Base-by-base conservation (phyloP, 2,113 vertebrate genomes). In the Megaptera novaeangliae region DNA sequence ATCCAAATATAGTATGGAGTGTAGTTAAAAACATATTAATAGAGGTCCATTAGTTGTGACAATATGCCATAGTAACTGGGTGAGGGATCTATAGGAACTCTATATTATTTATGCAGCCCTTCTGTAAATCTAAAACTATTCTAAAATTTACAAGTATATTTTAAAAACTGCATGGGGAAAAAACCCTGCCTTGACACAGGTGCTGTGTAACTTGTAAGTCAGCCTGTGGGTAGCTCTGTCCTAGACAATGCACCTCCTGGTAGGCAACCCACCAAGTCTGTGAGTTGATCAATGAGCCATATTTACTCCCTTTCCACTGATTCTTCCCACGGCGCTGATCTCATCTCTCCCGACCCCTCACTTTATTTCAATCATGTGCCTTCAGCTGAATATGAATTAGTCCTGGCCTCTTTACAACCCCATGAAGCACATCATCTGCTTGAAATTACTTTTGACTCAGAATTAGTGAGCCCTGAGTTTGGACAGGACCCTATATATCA, bases 361-460 rank as follows among this genome's bases (percentile, higher is more conserved):
- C 49, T 57, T 64, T 34, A 25, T 63, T 17, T 88, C 29, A 4
- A 55, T 49, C 4, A 1, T 3, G 2, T 0, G 46, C 11, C 78
- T 92, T 85, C 7, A 6, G 82, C 44, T 46, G 61, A 91, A 34
- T 57, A 17, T 52, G 66, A 71, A 68, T 68, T 74, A 68, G 66
- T 41, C 57, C 87, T 17, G 31, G 81, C 23, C 21, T 77, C 44
- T 91, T 88, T 77, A 52, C 71, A 83, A 77, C 59, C 52, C 36
- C 31, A 5, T n/a, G 80, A 39, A 92, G 63, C 74, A 23, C 7
- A 89, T 49, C 87, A 39, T 63, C 78, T 23, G 27, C 91, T 80
- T 69, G 29, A 74, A 81, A 57, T 68, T 44, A 80, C 52, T 94
- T 64, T 25, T 39, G 88, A 92, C 31, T 91, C 75, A 39, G 77